Evolutionary conservation across 2,888 invertebrate genomes (phyloP).

Genomic region (Torymus auratus): DNA sequence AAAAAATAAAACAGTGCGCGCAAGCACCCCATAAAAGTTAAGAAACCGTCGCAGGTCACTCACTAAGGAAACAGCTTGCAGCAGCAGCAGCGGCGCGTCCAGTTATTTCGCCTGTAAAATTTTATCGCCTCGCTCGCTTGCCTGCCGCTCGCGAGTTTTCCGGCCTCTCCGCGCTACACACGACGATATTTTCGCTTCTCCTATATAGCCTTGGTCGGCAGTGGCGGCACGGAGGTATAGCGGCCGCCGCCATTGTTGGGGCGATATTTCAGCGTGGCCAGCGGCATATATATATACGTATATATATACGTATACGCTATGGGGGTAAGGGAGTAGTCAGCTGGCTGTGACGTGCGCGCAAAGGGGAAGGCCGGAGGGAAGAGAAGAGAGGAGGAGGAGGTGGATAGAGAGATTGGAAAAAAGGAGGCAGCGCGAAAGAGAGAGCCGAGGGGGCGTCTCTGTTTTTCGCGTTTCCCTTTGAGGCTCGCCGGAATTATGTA

Average conservation of each 20-base stretch:
- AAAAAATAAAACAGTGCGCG: no score
- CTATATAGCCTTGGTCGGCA: constrained; percentile 40
- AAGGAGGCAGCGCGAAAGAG: neutral
- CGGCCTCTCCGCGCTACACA: constrained; percentile 58
- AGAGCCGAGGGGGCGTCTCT: neutral
- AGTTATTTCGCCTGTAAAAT: constrained; percentile 69
- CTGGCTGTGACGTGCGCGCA: constrained; percentile 75
- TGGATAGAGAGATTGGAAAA: constrained; percentile 5
- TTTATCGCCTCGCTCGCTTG: constrained; percentile 65
- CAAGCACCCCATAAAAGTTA: constrained; percentile 20
- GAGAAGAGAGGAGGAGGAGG: neutral
- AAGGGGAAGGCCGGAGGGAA: constrained; percentile 19
- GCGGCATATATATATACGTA: constrained; percentile 65
- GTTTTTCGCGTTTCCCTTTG: constrained; percentile 5
- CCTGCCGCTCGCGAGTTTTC: constrained; percentile 67
- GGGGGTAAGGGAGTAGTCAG: constrained; percentile 71
- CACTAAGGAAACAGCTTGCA: neutral
- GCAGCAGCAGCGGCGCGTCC: constrained; percentile 4
- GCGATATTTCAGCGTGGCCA: constrained; percentile 74
- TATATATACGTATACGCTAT: constrained; percentile 52
- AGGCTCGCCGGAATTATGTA: neutral
- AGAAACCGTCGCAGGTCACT: constrained; percentile 5
- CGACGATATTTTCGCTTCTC: constrained; percentile 67
- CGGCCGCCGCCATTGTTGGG: constrained; percentile 74
- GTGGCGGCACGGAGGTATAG: neutral